Conservation (phyloP, 2,113 vertebrate species). For the Salminus brasiliensis region DNA sequence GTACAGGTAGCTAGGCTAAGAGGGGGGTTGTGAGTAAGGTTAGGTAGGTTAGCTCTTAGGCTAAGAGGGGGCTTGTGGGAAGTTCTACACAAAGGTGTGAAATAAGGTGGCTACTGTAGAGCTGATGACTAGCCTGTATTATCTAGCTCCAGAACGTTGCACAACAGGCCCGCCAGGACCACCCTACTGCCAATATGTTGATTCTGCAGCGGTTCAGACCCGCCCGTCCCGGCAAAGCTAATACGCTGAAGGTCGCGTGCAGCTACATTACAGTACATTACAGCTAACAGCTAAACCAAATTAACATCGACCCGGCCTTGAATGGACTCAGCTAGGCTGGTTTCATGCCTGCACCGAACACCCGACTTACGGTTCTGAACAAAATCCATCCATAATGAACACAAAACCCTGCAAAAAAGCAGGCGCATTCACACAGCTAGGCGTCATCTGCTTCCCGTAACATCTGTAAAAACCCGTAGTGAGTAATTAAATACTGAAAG, state of each 20-base stretch:
- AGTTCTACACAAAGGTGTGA: too few species aligned
- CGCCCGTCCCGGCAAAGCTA: conserved; percentile 64
- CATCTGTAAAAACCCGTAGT: background rate
- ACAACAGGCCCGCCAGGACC: background rate
- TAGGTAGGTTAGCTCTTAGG: too few species aligned
- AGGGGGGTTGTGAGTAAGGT: too few species aligned
- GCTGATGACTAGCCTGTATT: too few species aligned
- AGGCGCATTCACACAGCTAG: background rate
- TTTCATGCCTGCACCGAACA: conserved; percentile 31
- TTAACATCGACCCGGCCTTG: conserved; percentile 63
- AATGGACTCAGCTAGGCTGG: conserved; percentile 36
- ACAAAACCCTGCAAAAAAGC: background rate
- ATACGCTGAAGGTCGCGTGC: too few species aligned
- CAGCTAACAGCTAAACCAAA: conserved; percentile 63
- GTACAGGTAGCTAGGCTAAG: too few species aligned
- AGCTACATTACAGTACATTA: too few species aligned
- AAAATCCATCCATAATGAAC: conserved; percentile 3
- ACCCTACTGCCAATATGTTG: conserved; percentile 39
- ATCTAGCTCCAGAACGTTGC: background rate
- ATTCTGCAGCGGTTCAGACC: conserved; percentile 63
- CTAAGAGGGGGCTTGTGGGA: too few species aligned
- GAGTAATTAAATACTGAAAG: conserved; percentile 21
- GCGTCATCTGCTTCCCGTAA: background rate
- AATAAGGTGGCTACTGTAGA: too few species aligned
- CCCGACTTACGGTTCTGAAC: background rate